Evolutionary conservation across 2,113 vertebrate genomes (phyloP).

Genomic region (Willisornis vidua): DNA sequence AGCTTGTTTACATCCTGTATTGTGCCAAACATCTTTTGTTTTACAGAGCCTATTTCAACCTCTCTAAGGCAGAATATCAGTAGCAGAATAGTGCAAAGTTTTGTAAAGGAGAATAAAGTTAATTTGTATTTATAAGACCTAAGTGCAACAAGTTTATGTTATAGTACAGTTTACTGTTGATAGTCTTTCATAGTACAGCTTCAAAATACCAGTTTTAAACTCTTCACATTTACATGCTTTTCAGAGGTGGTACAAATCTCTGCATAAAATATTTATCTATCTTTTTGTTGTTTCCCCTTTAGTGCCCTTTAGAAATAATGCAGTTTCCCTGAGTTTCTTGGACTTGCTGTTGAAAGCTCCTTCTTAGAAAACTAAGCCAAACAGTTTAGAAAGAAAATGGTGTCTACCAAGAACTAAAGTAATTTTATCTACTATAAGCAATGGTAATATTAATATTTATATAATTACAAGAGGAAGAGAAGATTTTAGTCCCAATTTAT

Average conservation of each 20-base stretch:
- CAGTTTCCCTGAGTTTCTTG: not conserved
- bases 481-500: not conserved
- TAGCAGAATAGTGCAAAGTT: not conserved
- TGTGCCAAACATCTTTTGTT: not conserved
- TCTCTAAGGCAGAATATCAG: not conserved
- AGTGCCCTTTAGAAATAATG: not conserved
- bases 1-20: constrained; percentile 16
- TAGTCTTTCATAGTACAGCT: not conserved
- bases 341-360: not conserved
- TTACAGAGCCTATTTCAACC: not conserved
- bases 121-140: not conserved
- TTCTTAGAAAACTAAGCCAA: not conserved
- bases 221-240: not conserved
- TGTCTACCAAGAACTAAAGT: not conserved
- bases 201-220: not conserved
- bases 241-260: not conserved
- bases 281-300: not conserved
- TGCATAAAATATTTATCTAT: not conserved
- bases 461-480: not conserved
- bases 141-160: not conserved
- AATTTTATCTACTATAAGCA: not conserved
- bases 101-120: not conserved
- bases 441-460: not conserved
- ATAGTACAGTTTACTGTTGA: not conserved
- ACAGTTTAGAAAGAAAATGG: not conserved